These are phyloP conservation scores for Cryptomyrus ogoouensis DNA, from an alignment of 2,113 vertebrate genomes.

Conservation along the genomic window DNA sequence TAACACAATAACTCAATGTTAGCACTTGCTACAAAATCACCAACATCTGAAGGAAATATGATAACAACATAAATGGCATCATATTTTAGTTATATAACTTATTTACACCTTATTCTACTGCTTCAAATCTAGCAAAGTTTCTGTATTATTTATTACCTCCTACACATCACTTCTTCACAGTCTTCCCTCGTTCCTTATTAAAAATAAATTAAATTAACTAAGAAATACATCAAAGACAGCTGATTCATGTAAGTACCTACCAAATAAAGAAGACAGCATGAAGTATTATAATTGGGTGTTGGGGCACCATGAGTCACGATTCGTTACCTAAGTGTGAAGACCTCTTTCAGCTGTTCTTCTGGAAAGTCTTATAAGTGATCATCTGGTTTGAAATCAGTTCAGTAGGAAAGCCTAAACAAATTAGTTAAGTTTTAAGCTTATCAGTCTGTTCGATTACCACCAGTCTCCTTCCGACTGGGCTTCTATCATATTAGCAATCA, in stretches of 20 bases:
- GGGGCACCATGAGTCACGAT: background rate
- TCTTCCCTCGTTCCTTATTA: background rate
- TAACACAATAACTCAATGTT: background rate
- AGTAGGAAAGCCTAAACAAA: background rate
- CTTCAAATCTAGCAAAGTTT: background rate
- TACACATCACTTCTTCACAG: background rate
- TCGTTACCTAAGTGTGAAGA: background rate
- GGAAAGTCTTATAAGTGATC: background rate
- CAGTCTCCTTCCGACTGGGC: background rate
- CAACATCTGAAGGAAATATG: background rate
- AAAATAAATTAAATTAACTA: background rate
- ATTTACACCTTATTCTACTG: background rate
- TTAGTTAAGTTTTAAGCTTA: background rate
- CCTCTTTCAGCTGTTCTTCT: background rate
- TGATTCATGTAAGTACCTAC: background rate
- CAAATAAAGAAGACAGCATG: background rate
- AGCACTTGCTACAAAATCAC: background rate
- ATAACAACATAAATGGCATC: background rate
- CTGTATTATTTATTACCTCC: background rate
- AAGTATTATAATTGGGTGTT: background rate
- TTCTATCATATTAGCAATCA: background rate
- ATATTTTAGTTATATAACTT: slow-evolving; percentile 7
- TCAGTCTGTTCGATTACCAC: background rate
- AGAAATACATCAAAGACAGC: background rate
- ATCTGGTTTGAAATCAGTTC: background rate